Percentiles rank a stretch among this genome's conserved stretches.
Evolutionary conservation across 2,888 invertebrate genomes (phyloP).

Genomic region (Cheilosia impressa): DNA sequence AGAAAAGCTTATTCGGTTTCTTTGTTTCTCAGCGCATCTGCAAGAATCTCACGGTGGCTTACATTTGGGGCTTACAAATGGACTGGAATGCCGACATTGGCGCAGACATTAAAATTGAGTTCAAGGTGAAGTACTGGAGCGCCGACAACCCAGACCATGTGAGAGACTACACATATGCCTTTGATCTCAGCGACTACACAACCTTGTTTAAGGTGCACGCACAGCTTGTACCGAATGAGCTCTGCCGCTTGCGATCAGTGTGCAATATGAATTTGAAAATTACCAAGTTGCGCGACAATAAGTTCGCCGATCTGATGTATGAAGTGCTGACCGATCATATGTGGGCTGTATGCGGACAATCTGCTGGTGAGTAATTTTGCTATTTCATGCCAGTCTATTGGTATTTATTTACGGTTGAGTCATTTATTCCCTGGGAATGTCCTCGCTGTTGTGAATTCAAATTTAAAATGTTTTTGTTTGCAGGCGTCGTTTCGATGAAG

Average conservation of each 20-base stretch:
- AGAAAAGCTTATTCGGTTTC: conserved; percentile 15
- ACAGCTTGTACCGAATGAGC: conserved; percentile 90
- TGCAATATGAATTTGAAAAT: conserved; percentile 92
- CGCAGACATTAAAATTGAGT: conserved; percentile 87
- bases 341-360: conserved; percentile 96
- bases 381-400: too few relatives aligned
- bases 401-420: too few relatives aligned
- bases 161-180: conserved; percentile 87
- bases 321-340: conserved; percentile 96
- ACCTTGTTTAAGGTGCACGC: conserved; percentile 91
- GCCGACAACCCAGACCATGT: conserved; percentile 79
- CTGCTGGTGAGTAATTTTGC: conserved; percentile 87
- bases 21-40: conserved; percentile 86
- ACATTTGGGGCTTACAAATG: conserved; percentile 92
- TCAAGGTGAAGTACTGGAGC: conserved; percentile 86
- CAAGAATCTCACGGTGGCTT: conserved; percentile 90
- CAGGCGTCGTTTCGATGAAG: conserved; percentile 89
- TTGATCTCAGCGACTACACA: conserved; percentile 92
- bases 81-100: conserved; percentile 86
- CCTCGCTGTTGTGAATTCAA: too few relatives aligned
- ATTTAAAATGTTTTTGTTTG: too few relatives aligned
- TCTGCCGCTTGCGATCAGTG: conserved; percentile 94
- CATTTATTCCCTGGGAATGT: too few relatives aligned
- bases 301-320: conserved; percentile 89
- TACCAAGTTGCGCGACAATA: conserved; percentile 85